phyloP scores from a whole-genome alignment of 2,113 vertebrate species.

The Alces alces region DNA sequence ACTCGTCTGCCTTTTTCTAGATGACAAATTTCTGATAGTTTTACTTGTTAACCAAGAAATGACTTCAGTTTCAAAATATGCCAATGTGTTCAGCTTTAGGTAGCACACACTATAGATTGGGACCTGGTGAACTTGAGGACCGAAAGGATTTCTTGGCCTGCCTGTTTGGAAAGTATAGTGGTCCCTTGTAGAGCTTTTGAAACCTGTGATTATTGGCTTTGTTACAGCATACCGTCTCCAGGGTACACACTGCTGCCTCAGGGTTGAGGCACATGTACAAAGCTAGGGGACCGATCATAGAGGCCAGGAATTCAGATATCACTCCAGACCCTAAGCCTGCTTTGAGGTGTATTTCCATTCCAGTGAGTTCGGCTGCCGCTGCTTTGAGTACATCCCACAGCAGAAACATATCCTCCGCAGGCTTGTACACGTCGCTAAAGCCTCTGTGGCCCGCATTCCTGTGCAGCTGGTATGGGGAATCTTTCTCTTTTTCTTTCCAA shows the following conservation, averaged over 20 bases:
- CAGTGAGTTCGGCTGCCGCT: neutral
- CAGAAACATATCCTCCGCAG: neutral
- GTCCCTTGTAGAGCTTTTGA: constrained; percentile 82
- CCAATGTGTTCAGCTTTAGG: neutral
- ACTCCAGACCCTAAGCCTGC: neutral
- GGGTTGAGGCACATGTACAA: neutral
- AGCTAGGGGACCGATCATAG: neutral
- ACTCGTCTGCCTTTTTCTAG: neutral
- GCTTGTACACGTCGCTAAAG: neutral
- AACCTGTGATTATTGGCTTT: neutral
- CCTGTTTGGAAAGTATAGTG: constrained; percentile 81
- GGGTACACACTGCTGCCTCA: neutral
- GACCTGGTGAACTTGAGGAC: constrained; percentile 77
- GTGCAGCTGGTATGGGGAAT: neutral
- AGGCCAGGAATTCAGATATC: neutral
- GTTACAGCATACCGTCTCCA: neutral
- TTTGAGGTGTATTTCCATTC: neutral
- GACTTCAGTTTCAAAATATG: neutral
- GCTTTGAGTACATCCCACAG: neutral
- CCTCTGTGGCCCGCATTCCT: neutral
- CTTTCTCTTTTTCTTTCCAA: neutral
- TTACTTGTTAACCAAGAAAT: neutral
- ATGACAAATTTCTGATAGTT: neutral
- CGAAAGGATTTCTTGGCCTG: constrained; percentile 86
- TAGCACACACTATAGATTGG: neutral